phyloP scores from a whole-genome alignment of 2,797 vertebrate genomes.

The Ceyx erithaca region DNA sequence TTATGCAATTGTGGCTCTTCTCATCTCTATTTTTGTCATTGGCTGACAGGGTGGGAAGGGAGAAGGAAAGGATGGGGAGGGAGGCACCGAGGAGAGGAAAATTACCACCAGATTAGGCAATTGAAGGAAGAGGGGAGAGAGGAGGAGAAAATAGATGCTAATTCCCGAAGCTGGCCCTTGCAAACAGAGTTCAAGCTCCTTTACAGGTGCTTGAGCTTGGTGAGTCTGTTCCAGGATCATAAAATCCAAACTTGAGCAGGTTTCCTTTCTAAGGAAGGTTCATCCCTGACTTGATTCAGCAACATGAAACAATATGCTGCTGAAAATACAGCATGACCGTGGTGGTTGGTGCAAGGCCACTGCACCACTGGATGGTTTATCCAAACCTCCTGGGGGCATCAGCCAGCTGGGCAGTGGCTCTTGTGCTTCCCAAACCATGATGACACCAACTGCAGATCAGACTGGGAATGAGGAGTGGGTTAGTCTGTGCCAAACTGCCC shows the following conservation, averaged over 20 bases:
- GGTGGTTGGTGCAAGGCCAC: not conserved
- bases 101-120: not conserved
- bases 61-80: not conserved
- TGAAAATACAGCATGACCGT: accelerated
- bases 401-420: not conserved
- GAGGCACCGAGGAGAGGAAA: not conserved
- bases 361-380: not conserved
- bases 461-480: not conserved
- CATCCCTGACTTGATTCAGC: not conserved
- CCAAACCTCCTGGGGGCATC: not conserved
- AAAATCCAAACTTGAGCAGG: not conserved
- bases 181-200: not conserved
- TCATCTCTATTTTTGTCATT: constrained; percentile 32
- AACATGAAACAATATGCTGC: accelerated
- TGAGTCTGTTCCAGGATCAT: not conserved
- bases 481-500: not conserved
- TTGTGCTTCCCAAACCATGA: accelerated
- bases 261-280: not conserved
- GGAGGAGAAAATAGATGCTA: not conserved
- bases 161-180: not conserved
- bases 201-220: not conserved
- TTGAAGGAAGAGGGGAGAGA: not conserved
- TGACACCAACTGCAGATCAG: not conserved
- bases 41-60: constrained; percentile 24
- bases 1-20: not conserved